These are phyloP conservation scores for Ctenoplectra terminalis DNA, from an alignment of 1,140 invertebrate species.

Conservation along the genomic window DNA sequence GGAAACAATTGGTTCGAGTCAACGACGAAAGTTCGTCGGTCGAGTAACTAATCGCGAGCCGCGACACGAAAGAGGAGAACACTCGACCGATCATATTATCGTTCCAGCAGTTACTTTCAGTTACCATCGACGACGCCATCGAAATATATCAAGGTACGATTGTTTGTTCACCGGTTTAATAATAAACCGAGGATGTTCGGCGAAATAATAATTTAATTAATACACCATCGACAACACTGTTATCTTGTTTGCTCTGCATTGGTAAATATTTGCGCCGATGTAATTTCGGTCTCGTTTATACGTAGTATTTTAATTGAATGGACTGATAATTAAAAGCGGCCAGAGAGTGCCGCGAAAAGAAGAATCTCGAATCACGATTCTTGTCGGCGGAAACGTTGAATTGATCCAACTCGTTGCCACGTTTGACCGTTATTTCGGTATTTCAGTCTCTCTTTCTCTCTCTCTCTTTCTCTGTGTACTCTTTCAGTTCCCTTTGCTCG, in stretches of 20 bases:
- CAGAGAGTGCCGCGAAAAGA: neutral
- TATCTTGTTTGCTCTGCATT: neutral
- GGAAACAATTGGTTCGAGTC: conserved; percentile 66
- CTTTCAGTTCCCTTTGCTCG: conserved; percentile 41
- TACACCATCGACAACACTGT: neutral
- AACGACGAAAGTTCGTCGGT: conserved; percentile 50
- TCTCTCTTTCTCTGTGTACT: neutral
- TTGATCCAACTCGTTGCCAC: conserved; percentile 39
- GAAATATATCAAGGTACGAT: neutral
- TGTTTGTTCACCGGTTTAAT: neutral
- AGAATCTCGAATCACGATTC: conserved; percentile 13
- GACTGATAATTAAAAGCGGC: conserved; percentile 6
- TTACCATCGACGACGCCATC: conserved; percentile 11
- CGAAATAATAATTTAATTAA: conserved; percentile 27
- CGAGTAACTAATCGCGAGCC: conserved; percentile 58
- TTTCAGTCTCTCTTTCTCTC: neutral
- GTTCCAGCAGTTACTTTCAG: conserved; percentile 34
- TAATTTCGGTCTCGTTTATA: neutral
- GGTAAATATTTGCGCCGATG: neutral
- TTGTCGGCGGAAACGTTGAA: conserved; percentile 2
- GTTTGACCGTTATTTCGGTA: conserved; percentile 41
- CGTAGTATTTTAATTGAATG: neutral
- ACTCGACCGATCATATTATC: conserved; percentile 46
- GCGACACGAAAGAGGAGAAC: conserved; percentile 22
- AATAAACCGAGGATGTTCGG: too few species aligned